Base-by-base conservation (phyloP, 2,888 invertebrate genomes). In the Hedya salicella region DNA sequence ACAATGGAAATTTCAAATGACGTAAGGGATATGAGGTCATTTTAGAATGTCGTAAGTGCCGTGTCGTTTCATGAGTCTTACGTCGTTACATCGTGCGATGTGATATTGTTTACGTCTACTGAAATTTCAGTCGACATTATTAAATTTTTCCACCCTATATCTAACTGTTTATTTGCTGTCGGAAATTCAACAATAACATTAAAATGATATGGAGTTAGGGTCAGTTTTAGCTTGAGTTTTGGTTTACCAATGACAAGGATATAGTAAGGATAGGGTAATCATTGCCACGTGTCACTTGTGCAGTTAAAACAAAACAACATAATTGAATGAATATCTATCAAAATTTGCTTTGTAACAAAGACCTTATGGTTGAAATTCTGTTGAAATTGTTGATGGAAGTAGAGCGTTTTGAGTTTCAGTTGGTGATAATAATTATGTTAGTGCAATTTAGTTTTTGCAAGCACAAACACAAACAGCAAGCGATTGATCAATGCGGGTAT, bases 391-490 rank as follows among this genome's bases (percentile, higher is more conserved):
- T 2, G 25, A 30, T 30, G 40, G 25, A 30, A 5, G 11, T 56
- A 11, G 5, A 42, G 42, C 30, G 16, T 56, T 56, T 19, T 56
- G 30, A 0, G 5, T 16, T 25, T 17, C 8, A 1, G 36, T 2
- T 11, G 11, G 36, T 8, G 9, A 11, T 16, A n/a, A n/a, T n/a
- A n/a, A n/a, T n/a, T n/a, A 2, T 6, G 39, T 25, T 25, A 36
- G 65, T 32, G 60, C 32, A 54, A 54, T 66, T 60, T 40, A 21
- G 48, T 9, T 48, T 65, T 60, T 1, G 60, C 65, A 60, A 54
- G 48, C 30, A 54, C 42, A 30, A n/a, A 25, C n/a, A 46, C 25
- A 64, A 52, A 59, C 21, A 52, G 59, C 53, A 6, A 50, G 53
- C 52, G 30, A 59, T 59, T 44, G 16, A 59, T 52, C 39, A 25